Percentiles rank a stretch among this genome's conserved stretches.
Conservation (phyloP, 2,888 invertebrate genomes). For the Eupithecia subfuscata region DNA sequence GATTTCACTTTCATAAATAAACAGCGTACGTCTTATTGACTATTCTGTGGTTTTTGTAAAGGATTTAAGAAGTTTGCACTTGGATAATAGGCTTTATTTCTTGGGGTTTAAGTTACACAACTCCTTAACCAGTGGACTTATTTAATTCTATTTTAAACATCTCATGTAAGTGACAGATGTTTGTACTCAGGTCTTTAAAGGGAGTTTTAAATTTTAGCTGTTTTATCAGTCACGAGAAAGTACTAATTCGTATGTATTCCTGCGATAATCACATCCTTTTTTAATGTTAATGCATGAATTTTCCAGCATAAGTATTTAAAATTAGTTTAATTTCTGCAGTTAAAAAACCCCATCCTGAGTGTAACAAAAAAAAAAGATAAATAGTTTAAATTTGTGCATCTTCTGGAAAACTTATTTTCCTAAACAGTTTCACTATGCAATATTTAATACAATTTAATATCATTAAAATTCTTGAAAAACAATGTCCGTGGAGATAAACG, state of each 20-base stretch:
- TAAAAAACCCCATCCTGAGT: no score
- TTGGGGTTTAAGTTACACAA: background rate
- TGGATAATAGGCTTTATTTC: background rate
- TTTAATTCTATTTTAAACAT: background rate
- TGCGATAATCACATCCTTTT: no score
- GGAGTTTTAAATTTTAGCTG: no score
- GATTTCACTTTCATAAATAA: background rate
- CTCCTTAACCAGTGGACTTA: background rate
- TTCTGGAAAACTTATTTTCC: background rate
- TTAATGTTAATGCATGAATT: no score
- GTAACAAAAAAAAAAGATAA: no score
- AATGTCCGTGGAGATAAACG: slow-evolving; percentile 28
- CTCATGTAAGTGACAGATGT: background rate
- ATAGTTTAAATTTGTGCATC: background rate
- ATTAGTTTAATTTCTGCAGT: background rate
- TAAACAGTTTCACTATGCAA: background rate
- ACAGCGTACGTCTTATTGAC: background rate
- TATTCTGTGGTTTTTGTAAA: slow-evolving; percentile 5
- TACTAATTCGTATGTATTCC: no score
- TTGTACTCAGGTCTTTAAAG: background rate
- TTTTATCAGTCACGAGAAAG: no score
- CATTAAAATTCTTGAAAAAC: slow-evolving; percentile 26
- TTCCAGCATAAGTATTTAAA: no score
- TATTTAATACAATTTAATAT: slow-evolving; percentile 15
- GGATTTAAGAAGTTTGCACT: background rate